Base-by-base conservation (phyloP, 2,113 vertebrate species). In the Sander lucioperca region DNA sequence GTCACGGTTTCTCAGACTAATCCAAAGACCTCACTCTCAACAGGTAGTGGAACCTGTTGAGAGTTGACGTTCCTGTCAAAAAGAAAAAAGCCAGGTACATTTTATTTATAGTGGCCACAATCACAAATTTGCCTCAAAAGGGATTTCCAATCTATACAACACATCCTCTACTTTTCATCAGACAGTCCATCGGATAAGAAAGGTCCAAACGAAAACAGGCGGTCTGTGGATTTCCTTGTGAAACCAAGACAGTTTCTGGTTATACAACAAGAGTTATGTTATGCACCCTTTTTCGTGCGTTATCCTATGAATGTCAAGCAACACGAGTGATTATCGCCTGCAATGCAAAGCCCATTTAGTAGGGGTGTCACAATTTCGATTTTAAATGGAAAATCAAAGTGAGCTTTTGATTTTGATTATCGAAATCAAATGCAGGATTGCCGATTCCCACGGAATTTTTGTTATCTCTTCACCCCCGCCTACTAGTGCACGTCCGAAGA, bases 11-110 rank as follows among this genome's bases (percentile, higher is more conserved):
- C 10, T 36, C 43, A 16, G 45, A 48, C 57, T 47, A 51, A 67
- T 80, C 43, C 67, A 59, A 71, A 77, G 71, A 80, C 69, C 19
- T 67, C 36, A 45, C 21, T 30, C n/a, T 45, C 12, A 69, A 74
- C 56, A 58, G 11, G n/a, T n/a, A n/a, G n/a, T n/a, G n/a, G n/a
- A n/a, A n/a, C n/a, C n/a, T n/a, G n/a, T n/a, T n/a, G n/a, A n/a
- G n/a, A n/a, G n/a, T n/a, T n/a, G n/a, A n/a, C n/a, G n/a, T 13
- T 25, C n/a, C 61, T 57, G 14, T 77, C 36, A 53, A 76, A 43
- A 79, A 74, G 16, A 54, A 75, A 77, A 69, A 5, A 14, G 67
- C 50, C 14, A 36, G 43, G 33, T 23, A 59, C 8, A 33, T 65
- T 25, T 30, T 7, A 50, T 67, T 56, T 51, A n/a, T 5, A 11